Percentiles rank a stretch among this genome's conserved stretches.
These are phyloP conservation scores for Apis cerana DNA, from an alignment of 1,140 invertebrate species.

Conservation along the genomic window DNA sequence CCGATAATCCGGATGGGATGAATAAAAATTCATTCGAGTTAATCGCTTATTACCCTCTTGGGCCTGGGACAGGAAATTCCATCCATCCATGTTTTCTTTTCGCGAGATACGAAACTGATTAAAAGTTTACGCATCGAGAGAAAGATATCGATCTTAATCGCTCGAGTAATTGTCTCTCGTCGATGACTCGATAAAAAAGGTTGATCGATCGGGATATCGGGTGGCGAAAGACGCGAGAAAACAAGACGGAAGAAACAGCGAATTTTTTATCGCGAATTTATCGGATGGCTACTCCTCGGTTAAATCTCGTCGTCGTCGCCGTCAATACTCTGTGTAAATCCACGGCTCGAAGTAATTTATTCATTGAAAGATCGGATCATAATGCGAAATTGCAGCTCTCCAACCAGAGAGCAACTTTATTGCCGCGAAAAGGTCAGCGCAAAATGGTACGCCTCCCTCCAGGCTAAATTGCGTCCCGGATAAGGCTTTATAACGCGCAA, in stretches of 20 bases:
- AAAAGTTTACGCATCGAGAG: not conserved
- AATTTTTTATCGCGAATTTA: not conserved
- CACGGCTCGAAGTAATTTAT: conserved; percentile 16
- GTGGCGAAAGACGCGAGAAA: not conserved
- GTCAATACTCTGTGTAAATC: not conserved
- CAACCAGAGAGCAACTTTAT: conserved; percentile 27
- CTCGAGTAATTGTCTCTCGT: not conserved
- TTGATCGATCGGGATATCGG: too few relatives aligned
- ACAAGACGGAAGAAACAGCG: not conserved
- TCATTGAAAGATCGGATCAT: conserved; percentile 19
- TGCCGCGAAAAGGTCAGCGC: conserved; percentile 39
- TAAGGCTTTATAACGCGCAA: not conserved
- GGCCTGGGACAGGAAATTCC: not conserved
- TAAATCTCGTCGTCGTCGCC: not conserved
- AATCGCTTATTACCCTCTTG: not conserved
- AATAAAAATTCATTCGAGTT: conserved; percentile 6
- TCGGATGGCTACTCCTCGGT: not conserved
- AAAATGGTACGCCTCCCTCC: conserved; percentile 10
- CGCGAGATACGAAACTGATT: conserved; percentile 3
- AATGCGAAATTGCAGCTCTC: conserved; percentile 22
- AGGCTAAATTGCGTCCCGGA: not conserved
- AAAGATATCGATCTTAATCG: not conserved
- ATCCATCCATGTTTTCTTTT: not conserved
- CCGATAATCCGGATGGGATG: not conserved
- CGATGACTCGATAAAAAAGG: not conserved